Base-by-base conservation (phyloP, 2,888 invertebrate species). In the Dynastes maya region DNA sequence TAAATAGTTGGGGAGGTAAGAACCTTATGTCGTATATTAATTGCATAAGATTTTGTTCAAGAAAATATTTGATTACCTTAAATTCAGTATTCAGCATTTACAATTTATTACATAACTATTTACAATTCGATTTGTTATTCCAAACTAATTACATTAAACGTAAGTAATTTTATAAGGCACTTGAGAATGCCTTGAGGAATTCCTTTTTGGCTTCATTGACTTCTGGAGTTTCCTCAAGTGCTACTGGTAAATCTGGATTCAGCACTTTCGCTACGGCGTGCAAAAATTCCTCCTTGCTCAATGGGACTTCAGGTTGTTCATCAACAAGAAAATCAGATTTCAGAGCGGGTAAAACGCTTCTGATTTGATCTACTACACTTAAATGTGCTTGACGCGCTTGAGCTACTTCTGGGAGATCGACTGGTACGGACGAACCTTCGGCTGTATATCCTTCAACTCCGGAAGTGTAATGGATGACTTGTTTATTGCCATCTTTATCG, bases 331-430 rank as follows among this genome's bases (percentile, higher is more conserved):
- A 45, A 22, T 67, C 76, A 1, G 67, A 63, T 64, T 75, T 75
- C 32, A 68, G 45, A 0, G 70, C 49, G 5, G 76, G 76, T n/a
- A 79, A 58, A 32, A 79, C 16, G 29, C 49, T 63, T 45, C 75
- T 76, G 49, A 79, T 76, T 37, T 58, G n/a, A 2, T 67, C 71
- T 8, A 55, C 58, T 40, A 79, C 9, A 13, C n/a, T 40, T 68
- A 13, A 37, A 32, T 79, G 79, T 55, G 76, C 16, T 49, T 63
- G 45, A 37, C 79, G 79, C 11, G 76, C 79, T 55, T 76, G 61
- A 11, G 72, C 76, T 37, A 79, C 79, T 63, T 79, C 79, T 11
- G 79, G 76, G 11, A 75, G 65, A 4, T 79, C 79, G n/a, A 58
- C 78, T 9, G 79, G 79, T 3, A 79, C n/a, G 55, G 40, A 51